Evolutionary conservation across 2,113 vertebrate genomes (phyloP).

Genomic region (Neolamprologus devosi): DNA sequence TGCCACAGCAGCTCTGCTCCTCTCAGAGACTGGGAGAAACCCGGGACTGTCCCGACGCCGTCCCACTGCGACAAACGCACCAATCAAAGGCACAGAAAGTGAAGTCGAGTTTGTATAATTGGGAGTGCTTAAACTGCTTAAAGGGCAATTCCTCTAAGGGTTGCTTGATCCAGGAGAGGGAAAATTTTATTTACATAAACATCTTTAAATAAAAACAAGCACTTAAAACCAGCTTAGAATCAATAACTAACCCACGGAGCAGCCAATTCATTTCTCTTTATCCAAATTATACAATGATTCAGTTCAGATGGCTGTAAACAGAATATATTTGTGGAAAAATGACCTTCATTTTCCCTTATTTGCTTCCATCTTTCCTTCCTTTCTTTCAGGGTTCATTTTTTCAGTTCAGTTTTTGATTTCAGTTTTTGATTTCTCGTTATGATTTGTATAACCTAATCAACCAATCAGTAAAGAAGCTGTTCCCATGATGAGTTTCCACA

Average conservation of each 20-base stretch:
- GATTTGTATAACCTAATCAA: neutral
- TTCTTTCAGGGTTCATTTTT: neutral
- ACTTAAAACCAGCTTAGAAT: neutral
- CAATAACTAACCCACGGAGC: neutral
- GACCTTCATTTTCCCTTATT: neutral
- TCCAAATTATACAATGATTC: neutral
- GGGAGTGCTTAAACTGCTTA: neutral
- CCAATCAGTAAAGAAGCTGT: neutral
- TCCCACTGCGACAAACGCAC: constrained; percentile 80
- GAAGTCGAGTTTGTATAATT: neutral
- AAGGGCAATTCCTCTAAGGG: neutral
- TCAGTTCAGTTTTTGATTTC: neutral
- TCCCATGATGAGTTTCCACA: neutral
- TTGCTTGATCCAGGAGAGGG: neutral
- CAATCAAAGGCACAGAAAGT: neutral
- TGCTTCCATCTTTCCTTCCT: neutral
- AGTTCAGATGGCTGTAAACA: neutral
- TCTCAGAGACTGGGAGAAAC: constrained; percentile 85
- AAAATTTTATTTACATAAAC: neutral
- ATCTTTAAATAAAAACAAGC: neutral
- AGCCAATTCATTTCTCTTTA: neutral
- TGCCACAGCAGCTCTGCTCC: constrained; percentile 98
- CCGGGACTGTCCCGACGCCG: constrained; percentile 85
- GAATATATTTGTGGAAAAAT: neutral
- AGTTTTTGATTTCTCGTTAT: neutral